phyloP scores from a whole-genome alignment of 2,888 invertebrate genomes.

The Therioaphis trifolii region DNA sequence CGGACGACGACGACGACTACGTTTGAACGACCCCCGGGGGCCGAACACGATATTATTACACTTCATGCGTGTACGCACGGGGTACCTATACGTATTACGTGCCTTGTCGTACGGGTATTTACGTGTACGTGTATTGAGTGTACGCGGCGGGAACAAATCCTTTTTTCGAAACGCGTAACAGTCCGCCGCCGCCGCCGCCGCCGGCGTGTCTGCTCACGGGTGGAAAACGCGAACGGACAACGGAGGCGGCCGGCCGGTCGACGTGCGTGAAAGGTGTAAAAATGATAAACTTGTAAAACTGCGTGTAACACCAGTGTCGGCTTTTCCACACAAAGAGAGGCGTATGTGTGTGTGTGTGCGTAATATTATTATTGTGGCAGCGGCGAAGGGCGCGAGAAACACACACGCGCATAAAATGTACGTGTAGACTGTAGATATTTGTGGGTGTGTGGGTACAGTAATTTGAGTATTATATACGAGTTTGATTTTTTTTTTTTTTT shows the following conservation, averaged over 20 bases:
- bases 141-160: not conserved
- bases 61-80: too few species aligned
- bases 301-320: slow-evolving; percentile 60
- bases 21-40: not conserved
- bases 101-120: not conserved
- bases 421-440: not conserved
- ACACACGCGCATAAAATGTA: not conserved
- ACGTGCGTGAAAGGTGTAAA: slow-evolving; percentile 57
- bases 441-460: slow-evolving; percentile 12
- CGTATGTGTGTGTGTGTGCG: slow-evolving; percentile 7
- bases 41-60: not conserved
- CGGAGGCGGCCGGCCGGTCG: slow-evolving; percentile 37
- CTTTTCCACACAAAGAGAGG: slow-evolving; percentile 50
- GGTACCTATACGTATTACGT: too few species aligned
- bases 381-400: slow-evolving; percentile 46
- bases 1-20: not conserved
- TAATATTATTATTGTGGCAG: slow-evolving; percentile 26
- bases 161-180: slow-evolving; percentile 36
- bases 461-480: slow-evolving; percentile 54
- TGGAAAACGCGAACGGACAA: slow-evolving; percentile 56
- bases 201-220: slow-evolving; percentile 13
- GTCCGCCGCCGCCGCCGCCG: too few species aligned
- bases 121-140: not conserved
- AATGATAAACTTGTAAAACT: slow-evolving; percentile 62
- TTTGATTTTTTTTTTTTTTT: slow-evolving; percentile 24